Evolutionary conservation across 2,797 vertebrate species (phyloP).

Genomic region (Chelmon rostratus): DNA sequence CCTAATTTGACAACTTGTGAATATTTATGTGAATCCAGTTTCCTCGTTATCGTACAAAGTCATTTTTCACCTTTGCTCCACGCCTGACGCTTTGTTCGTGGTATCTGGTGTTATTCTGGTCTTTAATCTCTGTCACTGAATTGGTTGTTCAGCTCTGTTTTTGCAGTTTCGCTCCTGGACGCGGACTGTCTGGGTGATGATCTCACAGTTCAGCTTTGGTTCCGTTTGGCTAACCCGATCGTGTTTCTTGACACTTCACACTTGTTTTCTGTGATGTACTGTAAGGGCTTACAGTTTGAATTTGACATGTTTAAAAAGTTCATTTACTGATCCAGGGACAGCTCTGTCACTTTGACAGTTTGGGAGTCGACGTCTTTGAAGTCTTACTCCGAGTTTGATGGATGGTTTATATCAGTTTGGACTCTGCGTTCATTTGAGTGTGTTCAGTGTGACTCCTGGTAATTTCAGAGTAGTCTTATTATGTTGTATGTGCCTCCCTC

Average conservation of each 20-base stretch:
- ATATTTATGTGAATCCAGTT: too few species aligned
- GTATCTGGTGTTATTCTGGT: not conserved
- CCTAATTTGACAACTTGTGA: too few species aligned
- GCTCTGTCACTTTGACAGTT: not conserved
- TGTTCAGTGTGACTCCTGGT: not conserved
- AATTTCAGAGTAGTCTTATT: not conserved
- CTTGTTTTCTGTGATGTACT: not conserved
- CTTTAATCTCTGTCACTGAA: not conserved
- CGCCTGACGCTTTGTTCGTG: too few species aligned
- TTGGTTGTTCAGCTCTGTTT: too few species aligned
- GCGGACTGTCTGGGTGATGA: too few species aligned
- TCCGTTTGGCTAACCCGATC: too few species aligned
- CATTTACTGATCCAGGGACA: too few species aligned
- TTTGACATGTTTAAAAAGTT: not conserved
- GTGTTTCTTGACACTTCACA: not conserved
- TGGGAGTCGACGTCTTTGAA: not conserved
- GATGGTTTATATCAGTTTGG: not conserved
- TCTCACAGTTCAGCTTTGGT: too few species aligned
- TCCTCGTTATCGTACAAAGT: too few species aligned
- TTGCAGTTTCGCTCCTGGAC: too few species aligned
- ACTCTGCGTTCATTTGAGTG: not conserved
- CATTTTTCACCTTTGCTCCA: not conserved
- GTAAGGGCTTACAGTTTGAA: not conserved
- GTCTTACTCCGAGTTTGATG: not conserved
- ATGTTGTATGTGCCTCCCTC: not conserved